Evolutionary conservation across 64 coral and sea anemone genomes (phyloP).

Genomic region (Exaiptasia diaphana): DNA sequence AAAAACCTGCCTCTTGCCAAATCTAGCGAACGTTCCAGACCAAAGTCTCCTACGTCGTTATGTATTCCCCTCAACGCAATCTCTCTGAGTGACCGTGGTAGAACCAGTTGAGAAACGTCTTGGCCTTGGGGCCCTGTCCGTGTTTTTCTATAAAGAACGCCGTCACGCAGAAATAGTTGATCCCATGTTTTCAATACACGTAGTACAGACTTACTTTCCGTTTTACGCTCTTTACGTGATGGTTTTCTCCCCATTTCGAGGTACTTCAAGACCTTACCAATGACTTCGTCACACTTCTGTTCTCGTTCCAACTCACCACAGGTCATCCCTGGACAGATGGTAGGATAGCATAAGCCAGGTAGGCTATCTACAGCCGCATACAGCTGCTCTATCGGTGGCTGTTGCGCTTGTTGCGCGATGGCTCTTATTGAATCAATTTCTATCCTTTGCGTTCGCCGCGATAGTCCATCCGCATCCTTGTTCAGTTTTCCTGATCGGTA

Average conservation of each 20-base stretch:
- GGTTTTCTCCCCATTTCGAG: not conserved
- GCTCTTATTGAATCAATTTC: too few relatives aligned
- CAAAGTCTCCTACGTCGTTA: not conserved
- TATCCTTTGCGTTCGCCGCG: too few relatives aligned
- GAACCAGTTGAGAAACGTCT: not conserved
- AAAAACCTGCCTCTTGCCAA: not conserved
- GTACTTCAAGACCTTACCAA: too few relatives aligned
- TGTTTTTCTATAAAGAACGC: not conserved
- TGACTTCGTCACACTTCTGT: too few relatives aligned
- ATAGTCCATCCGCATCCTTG: not conserved
- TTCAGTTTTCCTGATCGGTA: not conserved
- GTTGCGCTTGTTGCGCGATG: too few relatives aligned
- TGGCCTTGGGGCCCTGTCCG: not conserved
- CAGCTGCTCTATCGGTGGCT: too few relatives aligned
- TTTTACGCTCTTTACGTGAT: not conserved
- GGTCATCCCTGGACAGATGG: too few relatives aligned
- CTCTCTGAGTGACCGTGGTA: not conserved
- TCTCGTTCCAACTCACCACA: too few relatives aligned
- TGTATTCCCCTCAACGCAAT: not conserved
- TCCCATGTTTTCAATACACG: not conserved
- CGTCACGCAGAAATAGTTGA: not conserved
- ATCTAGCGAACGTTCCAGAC: not conserved
- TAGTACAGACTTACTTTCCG: not conserved
- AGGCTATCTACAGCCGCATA: too few relatives aligned
- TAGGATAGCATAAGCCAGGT: too few relatives aligned